Percentiles rank a stretch among this genome's conserved stretches.
Evolutionary conservation across 2,113 vertebrate genomes (phyloP).

Genomic region (Anas platyrhynchos): DNA sequence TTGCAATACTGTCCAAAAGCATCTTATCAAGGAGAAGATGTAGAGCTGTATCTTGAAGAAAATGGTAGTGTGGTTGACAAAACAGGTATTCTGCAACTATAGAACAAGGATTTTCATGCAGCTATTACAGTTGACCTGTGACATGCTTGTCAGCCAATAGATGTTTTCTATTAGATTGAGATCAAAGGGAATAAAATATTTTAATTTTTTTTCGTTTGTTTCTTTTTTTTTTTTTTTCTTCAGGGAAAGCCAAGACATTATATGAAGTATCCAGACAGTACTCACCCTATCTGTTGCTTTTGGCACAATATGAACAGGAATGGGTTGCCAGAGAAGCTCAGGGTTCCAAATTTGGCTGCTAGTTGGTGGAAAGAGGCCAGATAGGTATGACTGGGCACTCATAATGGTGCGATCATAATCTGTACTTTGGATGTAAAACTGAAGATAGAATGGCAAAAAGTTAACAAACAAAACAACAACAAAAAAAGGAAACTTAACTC

Average conservation of each 20-base stretch:
- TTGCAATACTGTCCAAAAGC: neutral
- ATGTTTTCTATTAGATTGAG: neutral
- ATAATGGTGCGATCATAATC: constrained; percentile 92
- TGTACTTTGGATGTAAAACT: constrained; percentile 90
- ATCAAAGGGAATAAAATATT: neutral
- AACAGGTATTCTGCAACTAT: neutral
- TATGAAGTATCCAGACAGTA: neutral
- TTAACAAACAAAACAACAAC: neutral
- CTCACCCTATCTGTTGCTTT: constrained; percentile 81
- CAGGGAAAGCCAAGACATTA: neutral
- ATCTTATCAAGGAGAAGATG: neutral
- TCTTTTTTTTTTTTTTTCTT: neutral
- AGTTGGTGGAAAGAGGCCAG: constrained; percentile 86
- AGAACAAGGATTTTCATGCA: neutral
- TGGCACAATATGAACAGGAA: constrained; percentile 88
- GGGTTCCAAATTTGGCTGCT: constrained; percentile 76
- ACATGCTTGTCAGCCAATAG: neutral
- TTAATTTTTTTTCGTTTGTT: neutral
- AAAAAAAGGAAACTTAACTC: neutral
- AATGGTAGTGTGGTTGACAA: neutral
- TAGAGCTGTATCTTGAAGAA: neutral
- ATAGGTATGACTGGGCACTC: constrained; percentile 88
- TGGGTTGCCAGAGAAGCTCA: constrained; percentile 85
- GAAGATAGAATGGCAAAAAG: neutral
- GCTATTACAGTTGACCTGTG: neutral